Percentiles rank a stretch among this genome's conserved stretches.
Evolutionary conservation across 1,140 invertebrate species (phyloP).

Genomic region (Venustaconcha ellipsiformis): DNA sequence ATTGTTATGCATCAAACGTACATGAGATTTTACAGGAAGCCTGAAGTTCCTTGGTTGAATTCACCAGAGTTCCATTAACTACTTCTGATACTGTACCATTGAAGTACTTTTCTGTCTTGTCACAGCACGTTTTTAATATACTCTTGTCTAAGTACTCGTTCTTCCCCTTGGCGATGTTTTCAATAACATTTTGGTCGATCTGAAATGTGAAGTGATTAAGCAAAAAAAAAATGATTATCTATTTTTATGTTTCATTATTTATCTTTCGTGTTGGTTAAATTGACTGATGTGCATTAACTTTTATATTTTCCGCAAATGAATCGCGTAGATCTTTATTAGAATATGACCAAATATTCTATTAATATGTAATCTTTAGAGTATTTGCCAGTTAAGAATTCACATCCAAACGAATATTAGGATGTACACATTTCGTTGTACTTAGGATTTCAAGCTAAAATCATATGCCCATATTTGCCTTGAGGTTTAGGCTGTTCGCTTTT

Average conservation of each 20-base stretch:
- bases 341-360: background rate
- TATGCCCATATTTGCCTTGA: no score
- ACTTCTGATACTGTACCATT: background rate
- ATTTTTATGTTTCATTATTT: background rate
- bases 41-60: background rate
- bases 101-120: no score
- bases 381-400: background rate
- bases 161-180: constrained; percentile 27
- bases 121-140: constrained; percentile 23
- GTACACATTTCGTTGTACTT: no score
- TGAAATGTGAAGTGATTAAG: background rate
- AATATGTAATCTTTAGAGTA: background rate
- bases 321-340: background rate
- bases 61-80: background rate
- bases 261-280: background rate
- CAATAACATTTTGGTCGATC: constrained; percentile 33
- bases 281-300: background rate
- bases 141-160: constrained; percentile 15
- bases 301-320: background rate
- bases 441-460: no score
- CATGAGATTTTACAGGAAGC: constrained; percentile 11
- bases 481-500: no score
- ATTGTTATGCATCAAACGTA: background rate
- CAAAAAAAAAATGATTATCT: background rate
- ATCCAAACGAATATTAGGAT: no score